Conservation (phyloP, 2,113 vertebrate genomes). For the mouse (Mus musculus) region DNA sequence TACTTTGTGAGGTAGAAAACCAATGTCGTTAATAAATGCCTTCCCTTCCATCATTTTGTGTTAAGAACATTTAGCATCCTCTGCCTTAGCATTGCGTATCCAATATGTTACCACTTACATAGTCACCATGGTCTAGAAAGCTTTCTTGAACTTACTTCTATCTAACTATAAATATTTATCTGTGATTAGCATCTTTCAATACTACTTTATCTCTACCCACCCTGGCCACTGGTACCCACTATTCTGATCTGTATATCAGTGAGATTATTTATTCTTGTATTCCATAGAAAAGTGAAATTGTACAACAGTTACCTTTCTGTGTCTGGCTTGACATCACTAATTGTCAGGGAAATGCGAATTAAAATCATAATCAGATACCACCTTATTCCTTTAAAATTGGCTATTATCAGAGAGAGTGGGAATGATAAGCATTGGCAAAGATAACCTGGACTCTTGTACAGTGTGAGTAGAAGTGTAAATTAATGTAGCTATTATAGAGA, state of each 20-base stretch:
- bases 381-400: conserved; percentile 2
- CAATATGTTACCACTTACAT: neutral
- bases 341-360: conserved; percentile 28
- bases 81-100: neutral
- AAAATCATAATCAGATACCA: neutral
- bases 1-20: neutral
- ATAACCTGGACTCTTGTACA: neutral
- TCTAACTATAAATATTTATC: neutral
- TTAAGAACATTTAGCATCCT: neutral
- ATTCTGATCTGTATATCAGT: neutral
- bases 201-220: neutral
- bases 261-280: neutral
- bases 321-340: neutral
- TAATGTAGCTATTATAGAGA: neutral
- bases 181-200: neutral
- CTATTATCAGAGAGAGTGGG: neutral
- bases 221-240: too few relatives aligned
- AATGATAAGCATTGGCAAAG: neutral
- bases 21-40: neutral
- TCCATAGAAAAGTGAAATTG: neutral
- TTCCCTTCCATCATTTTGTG: neutral
- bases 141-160: neutral
- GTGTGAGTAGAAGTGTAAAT: neutral
- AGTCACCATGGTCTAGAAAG: neutral
- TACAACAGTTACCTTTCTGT: neutral